Base-by-base conservation (phyloP, 92 coral and sea anemone genomes). In the Actinostola sp. region DNA sequence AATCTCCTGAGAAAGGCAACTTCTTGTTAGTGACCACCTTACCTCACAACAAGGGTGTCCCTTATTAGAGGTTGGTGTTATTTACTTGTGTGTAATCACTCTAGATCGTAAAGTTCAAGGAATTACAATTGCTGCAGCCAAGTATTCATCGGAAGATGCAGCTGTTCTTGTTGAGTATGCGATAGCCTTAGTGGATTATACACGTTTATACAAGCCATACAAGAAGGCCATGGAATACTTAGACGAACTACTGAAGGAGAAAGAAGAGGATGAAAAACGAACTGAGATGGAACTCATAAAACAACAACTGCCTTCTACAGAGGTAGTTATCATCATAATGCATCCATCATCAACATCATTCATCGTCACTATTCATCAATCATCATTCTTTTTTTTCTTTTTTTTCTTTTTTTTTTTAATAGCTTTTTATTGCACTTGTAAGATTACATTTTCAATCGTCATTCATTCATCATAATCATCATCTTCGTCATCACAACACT, bases 71-170 rank as follows among this genome's bases (percentile, higher is more conserved):
- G 14, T 83, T 39, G 45, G 7, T 39, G 14, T 7, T 39, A 39
- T 39, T 39, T 53, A 9, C 25, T 53, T 1, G 20, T 53, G 60
- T 53, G 28, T 9, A 9, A 17, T 48, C 14, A 7, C 7, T 38
- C 44, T 36, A 75, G 89, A 86, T 31, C 92, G 92, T 34, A 83
- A 62, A 76, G 78, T 77, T 46, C 82, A 63, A 51, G 98, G 97
- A 27, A 93, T 93, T 69, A 93, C 98, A 8, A 80, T 88, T 28
- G 77, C 93, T 15, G 98, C 98, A 13, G 97, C 98, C 44, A 81
- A 89, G 64, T 94, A 94, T 71, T 91, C 98, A 0, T 94, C 98
- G 0, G 98, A 94, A 75, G 98, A 94, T 46, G 98, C 97, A 0
- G 98, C 97, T 2, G 91, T 94, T 12, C 84, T 94, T 44, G 97